Evolutionary conservation across 2,888 invertebrate genomes (phyloP).

Genomic region (Plebejus anna): DNA sequence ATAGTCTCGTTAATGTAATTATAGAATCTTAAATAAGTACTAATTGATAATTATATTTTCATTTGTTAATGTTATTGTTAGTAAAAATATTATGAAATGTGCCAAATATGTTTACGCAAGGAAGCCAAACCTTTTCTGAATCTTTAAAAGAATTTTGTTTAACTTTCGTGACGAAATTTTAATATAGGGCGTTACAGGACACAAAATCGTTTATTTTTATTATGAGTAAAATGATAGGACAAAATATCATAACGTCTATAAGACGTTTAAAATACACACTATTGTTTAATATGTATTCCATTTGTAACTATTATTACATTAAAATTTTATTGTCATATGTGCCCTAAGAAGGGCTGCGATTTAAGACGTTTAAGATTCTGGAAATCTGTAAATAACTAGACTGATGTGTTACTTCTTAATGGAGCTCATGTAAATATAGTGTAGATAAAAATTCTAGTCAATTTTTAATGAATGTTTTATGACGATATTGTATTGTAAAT

Average conservation of each 20-base stretch:
- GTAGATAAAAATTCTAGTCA: slow-evolving; percentile 75
- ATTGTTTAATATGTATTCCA: neutral
- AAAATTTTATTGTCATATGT: neutral
- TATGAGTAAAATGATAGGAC: too few species aligned
- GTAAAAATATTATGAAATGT: neutral
- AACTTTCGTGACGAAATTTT: too few species aligned
- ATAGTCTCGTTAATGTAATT: slow-evolving; percentile 30
- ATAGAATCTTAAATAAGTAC: slow-evolving; percentile 8
- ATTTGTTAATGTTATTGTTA: neutral
- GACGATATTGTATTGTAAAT: slow-evolving; percentile 76
- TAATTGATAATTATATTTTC: neutral
- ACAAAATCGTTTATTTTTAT: too few species aligned
- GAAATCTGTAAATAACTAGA: slow-evolving; percentile 52
- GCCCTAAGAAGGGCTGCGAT: neutral
- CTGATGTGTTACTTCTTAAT: slow-evolving; percentile 68
- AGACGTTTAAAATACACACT: neutral
- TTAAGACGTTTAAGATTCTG: slow-evolving; percentile 37
- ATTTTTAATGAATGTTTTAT: slow-evolving; percentile 75
- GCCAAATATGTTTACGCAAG: neutral
- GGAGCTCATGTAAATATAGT: slow-evolving; percentile 75
- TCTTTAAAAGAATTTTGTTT: too few species aligned
- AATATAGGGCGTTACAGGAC: too few species aligned
- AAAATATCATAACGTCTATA: neutral
- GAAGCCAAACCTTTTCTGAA: too few species aligned
- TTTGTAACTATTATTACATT: neutral